Evolutionary conservation across 1,140 invertebrate species (phyloP), one percentile per base, ranked within the genome.

Genomic region (Zaprionus ghesquierei): DNA sequence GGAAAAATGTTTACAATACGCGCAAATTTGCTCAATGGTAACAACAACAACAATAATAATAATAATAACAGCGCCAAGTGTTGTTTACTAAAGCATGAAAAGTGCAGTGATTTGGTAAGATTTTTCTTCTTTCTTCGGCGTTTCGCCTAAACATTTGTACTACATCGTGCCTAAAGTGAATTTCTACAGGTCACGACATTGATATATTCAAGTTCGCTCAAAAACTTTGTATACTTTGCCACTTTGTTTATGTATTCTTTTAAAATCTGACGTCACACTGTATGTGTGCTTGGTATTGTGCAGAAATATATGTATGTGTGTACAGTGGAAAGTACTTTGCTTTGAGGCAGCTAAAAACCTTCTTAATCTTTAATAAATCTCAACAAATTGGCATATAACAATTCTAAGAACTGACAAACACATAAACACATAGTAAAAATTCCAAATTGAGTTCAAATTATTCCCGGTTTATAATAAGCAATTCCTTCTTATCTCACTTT

Each of bases 1-100:
- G 49, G 46, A 55, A 90, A 86, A 90, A 90, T 90, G 87, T 90
- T 87, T 90, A 90, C 87, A 50, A 89, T 86, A 79, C 80, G 87
- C 79, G 75, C 82, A 49, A 82, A 90, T 87, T 71, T 90, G 35
- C 77, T 90, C 23, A 54, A 56, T 55, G 68, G n/a, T 22, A 35
- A 62, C 60, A 54, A 65, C 23, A 81, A 77, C 35, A 73, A 63
- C 31, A 75, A 79, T 29, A 78, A 78, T 51, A 87, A 86, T 38
- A 85, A 85, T 56, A 70, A 58, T 20, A 63, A 25, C 38, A 50
- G 38, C 44, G 41, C 20, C 8, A 79, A 82, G 44, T 75, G 68
- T 46, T 69, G 74, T 64, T 33, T 59, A 9, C 23, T 79, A 5
- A 78, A 72, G 59, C 69, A 73, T 58, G 79, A 75, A 55, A 87